These are phyloP conservation scores for Lutjanus campechanus DNA, from an alignment of 2,797 vertebrate genomes.

Conservation along the genomic window DNA sequence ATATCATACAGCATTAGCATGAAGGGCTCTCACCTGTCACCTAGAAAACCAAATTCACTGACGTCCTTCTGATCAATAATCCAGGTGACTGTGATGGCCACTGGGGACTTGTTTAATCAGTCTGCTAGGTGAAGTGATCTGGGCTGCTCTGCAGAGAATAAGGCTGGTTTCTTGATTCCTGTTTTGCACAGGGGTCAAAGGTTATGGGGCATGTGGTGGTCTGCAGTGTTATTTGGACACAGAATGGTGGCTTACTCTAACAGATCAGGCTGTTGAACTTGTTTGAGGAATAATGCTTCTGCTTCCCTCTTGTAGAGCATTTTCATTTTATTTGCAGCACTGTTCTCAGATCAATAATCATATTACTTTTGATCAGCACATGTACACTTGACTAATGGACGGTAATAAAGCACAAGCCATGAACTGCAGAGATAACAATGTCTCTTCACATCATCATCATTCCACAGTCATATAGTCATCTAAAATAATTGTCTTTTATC, in stretches of 20 bases:
- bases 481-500: slow-evolving; percentile 58
- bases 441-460: slow-evolving; percentile 12
- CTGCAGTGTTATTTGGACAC: slow-evolving; percentile 8
- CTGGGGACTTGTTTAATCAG: slow-evolving; percentile 76
- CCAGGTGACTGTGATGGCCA: slow-evolving; percentile 66
- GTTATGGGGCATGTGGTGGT: not conserved
- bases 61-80: slow-evolving; percentile 80
- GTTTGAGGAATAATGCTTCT: not conserved
- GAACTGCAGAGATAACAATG: slow-evolving; percentile 11
- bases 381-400: slow-evolving; percentile 12
- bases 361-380: not conserved
- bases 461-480: slow-evolving; percentile 11
- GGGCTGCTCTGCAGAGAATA: slow-evolving; percentile 28
- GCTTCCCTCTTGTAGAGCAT: not conserved
- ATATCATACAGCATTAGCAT: slow-evolving; percentile 80
- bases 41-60: slow-evolving; percentile 76
- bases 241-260: not conserved
- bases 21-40: slow-evolving; percentile 76
- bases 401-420: slow-evolving; percentile 19
- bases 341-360: slow-evolving; percentile 16
- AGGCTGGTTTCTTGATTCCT: slow-evolving; percentile 57
- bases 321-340: not conserved
- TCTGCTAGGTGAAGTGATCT: slow-evolving; percentile 56
- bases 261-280: not conserved
- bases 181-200: slow-evolving; percentile 26